Base-by-base conservation (phyloP, 2,797 vertebrate genomes). In the Ceryle rudis region DNA sequence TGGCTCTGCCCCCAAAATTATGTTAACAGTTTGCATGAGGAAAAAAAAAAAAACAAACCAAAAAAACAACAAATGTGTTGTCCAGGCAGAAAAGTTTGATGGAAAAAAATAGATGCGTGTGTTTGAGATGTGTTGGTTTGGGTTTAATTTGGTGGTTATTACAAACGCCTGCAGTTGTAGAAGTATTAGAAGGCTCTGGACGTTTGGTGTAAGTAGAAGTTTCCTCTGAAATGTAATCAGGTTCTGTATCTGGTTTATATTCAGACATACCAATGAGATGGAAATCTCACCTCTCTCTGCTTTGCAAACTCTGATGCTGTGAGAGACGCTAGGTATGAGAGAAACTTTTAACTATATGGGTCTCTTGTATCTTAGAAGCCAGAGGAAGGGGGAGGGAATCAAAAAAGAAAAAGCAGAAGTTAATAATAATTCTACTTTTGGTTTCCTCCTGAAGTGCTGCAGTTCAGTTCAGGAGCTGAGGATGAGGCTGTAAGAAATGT, bases 1-100 rank as follows among this genome's bases (percentile, higher is more conserved):
- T 94, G 89, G 78, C 90, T 86, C 66, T 67, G 42, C 20, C 90
- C 44, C 81, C 67, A 91, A 90, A 95, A 67, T 46, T 28, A 26
- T 55, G 12, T 47, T 42, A 67, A 35, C 61, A 60, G 29, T 81
- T 93, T 72, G 70, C 35, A 11, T 62, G 55, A 39, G 78, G 73
- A 94, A 77, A 80, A 95, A 29, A 12, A 19, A 31, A 52, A 44
- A 8, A 15, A 55, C 37, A 37, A 37, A 8, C 37, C 42, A 17
- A 7, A 46, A 46, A n/a, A 74, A 51, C 9, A n/a, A n/a, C n/a
- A n/a, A n/a, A n/a, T n/a, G 12, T 2, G 22, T 75, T 44, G 49
- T 51, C 47, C 66, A 73, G 67, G 64, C 73, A 69, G 14, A 17
- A 81, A 58, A 2, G 49, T 72, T 78, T 41, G 58, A 33, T 74